phyloP scores from a whole-genome alignment of 2,113 vertebrate genomes.

The Sus scrofa region T2T-Sscrofa CM000817.6:68417501-68418000 shows the following conservation, averaged over 20 bases:
- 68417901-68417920: neutral
- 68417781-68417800: neutral
- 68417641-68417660: neutral
- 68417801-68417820: rapidly evolving
- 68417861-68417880: neutral
- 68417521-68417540: slow-evolving; percentile 81
- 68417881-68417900: neutral
- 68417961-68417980: neutral
- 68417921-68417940: neutral
- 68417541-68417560: slow-evolving; percentile 60
- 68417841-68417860: neutral
- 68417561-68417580: slow-evolving; percentile 67
- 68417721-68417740: too few species aligned
- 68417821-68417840: neutral
- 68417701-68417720: too few species aligned
- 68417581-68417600: neutral
- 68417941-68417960: neutral
- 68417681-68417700: slow-evolving; percentile 50
- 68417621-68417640: neutral
- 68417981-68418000: rapidly evolving
- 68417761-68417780: neutral
- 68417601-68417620: slow-evolving; percentile 31
- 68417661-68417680: rapidly evolving
- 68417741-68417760: neutral
- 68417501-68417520: slow-evolving; percentile 80